Percentiles rank a stretch among this genome's conserved stretches.
phyloP scores from a whole-genome alignment of 2,888 invertebrate genomes.

The Paralinhomoeus sp. region DNA sequence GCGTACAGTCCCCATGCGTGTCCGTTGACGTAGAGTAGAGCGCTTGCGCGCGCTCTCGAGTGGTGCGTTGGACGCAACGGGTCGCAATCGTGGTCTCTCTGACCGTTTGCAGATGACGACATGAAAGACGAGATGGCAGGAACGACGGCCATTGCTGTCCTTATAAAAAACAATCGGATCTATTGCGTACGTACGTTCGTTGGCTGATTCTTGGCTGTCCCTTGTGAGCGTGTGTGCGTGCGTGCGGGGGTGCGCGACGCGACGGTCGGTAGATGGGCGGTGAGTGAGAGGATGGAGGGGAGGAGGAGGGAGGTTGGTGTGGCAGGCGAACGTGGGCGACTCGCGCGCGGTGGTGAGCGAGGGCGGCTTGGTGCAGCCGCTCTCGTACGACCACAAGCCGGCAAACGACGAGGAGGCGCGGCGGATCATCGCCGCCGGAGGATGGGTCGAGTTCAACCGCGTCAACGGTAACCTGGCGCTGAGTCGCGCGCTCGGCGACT shows the following conservation, averaged over 20 bases:
- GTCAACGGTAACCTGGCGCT: slow-evolving; percentile 64
- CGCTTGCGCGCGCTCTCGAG: too few relatives aligned
- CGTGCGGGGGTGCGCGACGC: neutral
- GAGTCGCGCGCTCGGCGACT: slow-evolving; percentile 86
- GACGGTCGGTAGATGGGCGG: too few relatives aligned
- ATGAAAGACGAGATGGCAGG: slow-evolving; percentile 79
- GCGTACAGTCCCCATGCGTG: too few relatives aligned
- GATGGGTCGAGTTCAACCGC: slow-evolving; percentile 85
- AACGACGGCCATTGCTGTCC: slow-evolving; percentile 60
- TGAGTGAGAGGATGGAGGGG: too few relatives aligned
- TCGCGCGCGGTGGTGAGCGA: slow-evolving; percentile 77
- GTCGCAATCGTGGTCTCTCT: neutral
- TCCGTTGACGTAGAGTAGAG: too few relatives aligned
- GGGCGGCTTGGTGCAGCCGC: slow-evolving; percentile 46
- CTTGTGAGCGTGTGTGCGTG: too few relatives aligned
- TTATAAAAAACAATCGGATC: slow-evolving; percentile 49
- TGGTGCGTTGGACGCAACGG: too few relatives aligned
- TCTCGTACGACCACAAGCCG: slow-evolving; percentile 86
- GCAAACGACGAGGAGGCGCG: slow-evolving; percentile 61
- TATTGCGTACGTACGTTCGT: slow-evolving; percentile 44
- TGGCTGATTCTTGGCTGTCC: too few relatives aligned
- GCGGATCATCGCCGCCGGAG: slow-evolving; percentile 72
- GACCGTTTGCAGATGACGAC: slow-evolving; percentile 40
- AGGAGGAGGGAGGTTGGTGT: too few relatives aligned
- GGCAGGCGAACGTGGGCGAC: slow-evolving; percentile 75